Evolutionary conservation across 2,797 vertebrate genomes (phyloP), one percentile per base, ranked within the genome.

Genomic region (Cichlasoma orientale): DNA sequence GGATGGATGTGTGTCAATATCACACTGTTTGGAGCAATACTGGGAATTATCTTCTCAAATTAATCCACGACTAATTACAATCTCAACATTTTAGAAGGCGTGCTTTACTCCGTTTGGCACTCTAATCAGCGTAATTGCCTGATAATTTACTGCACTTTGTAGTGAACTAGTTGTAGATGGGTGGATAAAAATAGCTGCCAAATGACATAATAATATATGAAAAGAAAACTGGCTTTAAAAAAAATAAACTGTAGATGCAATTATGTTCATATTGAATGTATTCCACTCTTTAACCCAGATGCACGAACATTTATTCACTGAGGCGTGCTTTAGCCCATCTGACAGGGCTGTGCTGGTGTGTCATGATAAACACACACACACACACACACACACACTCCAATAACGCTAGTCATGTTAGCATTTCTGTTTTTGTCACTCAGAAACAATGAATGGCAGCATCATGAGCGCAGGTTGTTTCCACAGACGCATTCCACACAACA

Each of bases 401-500:
- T 56, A 54, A 44, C 31, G 19, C 70, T 19, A 16, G 38, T 19
- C 7, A 29, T 66, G 27, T n/a, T 54, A 33, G 63, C 11, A 55
- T 71, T 69, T 58, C 52, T 79, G 38, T 87, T 78, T 79, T 79
- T 78, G 77, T 74, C 1, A 2, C 69, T 41, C 66, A 44, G 47
- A 76, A 82, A 90, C 90, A 89, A 80, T 71, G 56, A 57, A 3
- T 5, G 1, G 72, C 41, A 18, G 33, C 57, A n/a, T 77, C 77
- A 56, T 72, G 72, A 77, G 84, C 44, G 73, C 87, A 80, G 74
- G 74, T 80, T 82, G 63, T 88, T 88, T 88, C 83, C 82, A 86
- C 88, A 69, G 87, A 90, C 85, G 83, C 93, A 94, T 95, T 93
- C 93, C 93, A 66, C 83, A 86, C 69, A 85, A 92, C 92, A 94